Conservation (phyloP, 2,797 vertebrate species). For the Pseudocheirus occidentalis region DNA sequence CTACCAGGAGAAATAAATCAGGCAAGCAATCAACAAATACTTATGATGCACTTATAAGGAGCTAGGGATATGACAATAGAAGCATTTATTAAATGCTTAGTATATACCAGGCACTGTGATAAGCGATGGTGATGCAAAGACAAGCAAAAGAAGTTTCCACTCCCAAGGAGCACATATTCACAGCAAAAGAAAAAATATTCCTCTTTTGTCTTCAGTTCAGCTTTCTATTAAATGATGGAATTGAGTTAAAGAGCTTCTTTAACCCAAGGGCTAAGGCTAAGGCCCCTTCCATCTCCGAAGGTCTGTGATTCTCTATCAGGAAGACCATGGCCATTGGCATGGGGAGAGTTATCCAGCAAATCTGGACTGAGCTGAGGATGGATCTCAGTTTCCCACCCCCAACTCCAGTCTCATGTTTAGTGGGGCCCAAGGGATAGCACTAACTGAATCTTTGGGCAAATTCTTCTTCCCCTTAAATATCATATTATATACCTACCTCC, state of each 20-base stretch:
- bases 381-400: background rate
- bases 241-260: background rate
- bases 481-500: background rate
- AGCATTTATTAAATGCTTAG: background rate
- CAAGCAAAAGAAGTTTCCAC: background rate
- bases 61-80: background rate
- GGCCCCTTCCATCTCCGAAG: background rate
- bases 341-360: background rate
- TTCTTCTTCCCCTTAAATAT: background rate
- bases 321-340: background rate
- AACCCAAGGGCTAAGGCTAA: background rate
- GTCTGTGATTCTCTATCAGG: accelerated
- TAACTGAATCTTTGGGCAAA: background rate
- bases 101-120: background rate
- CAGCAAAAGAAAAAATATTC: background rate
- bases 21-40: background rate
- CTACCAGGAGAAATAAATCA: background rate
- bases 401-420: background rate
- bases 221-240: background rate
- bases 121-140: background rate
- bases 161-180: background rate
- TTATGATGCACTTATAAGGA: background rate
- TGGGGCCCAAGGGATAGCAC: background rate
- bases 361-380: background rate
- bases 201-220: background rate